Evolutionary conservation across 2,113 vertebrate genomes (phyloP).

Genomic region (Perognathus longimembris): DNA sequence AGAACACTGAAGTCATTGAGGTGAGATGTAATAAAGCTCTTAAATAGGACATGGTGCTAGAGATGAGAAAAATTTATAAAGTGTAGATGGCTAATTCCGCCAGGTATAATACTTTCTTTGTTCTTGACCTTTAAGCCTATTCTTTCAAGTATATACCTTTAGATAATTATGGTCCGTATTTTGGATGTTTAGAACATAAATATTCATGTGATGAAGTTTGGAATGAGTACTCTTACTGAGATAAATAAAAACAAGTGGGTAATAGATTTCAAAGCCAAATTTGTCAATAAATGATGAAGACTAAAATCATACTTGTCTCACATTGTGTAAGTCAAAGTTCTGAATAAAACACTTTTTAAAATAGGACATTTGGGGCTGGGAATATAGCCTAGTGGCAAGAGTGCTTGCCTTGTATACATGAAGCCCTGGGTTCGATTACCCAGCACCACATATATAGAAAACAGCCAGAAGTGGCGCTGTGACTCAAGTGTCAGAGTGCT

Average conservation of each 20-base stretch:
- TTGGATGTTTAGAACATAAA: neutral
- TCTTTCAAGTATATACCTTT: neutral
- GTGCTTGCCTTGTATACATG: too few relatives aligned
- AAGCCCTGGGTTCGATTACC: too few relatives aligned
- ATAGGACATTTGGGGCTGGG: too few relatives aligned
- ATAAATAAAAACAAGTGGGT: neutral
- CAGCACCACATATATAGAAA: too few relatives aligned
- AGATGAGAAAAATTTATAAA: neutral
- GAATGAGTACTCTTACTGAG: neutral
- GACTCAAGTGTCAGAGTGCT: too few relatives aligned
- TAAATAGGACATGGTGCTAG: neutral
- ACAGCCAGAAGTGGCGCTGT: too few relatives aligned
- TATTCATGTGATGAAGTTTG: neutral
- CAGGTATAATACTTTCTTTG: neutral
- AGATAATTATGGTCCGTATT: neutral
- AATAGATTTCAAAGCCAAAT: neutral
- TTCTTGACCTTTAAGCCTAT: neutral
- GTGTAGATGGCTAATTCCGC: neutral
- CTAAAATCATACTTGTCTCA: constrained; percentile 7
- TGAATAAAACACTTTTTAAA: neutral
- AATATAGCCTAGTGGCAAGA: too few relatives aligned
- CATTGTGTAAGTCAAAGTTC: neutral
- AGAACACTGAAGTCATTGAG: neutral
- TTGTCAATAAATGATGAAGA: neutral
- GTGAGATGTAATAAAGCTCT: neutral